Percentiles rank a stretch among this genome's conserved stretches.
Evolutionary conservation across 2,888 invertebrate species (phyloP).

Genomic region (Alsophila aescularia): DNA sequence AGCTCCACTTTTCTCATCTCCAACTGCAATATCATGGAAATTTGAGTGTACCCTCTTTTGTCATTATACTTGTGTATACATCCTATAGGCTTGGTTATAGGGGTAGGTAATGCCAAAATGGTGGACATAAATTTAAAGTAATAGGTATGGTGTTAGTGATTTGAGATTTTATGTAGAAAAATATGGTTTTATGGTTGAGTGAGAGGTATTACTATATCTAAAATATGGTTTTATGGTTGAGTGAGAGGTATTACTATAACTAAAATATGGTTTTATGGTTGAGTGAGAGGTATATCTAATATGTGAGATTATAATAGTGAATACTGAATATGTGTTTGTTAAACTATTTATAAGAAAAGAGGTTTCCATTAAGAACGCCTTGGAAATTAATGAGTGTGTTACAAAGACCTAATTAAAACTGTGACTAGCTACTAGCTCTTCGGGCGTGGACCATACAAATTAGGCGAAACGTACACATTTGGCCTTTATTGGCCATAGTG

Average conservation of each 20-base stretch:
- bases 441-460: too few species aligned
- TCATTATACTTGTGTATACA: background rate
- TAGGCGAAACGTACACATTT: too few species aligned
- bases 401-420: too few species aligned
- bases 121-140: conserved; percentile 13
- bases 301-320: too few species aligned
- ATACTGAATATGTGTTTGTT: too few species aligned
- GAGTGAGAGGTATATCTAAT: background rate
- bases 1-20: background rate
- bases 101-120: conserved; percentile 10
- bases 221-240: background rate
- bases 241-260: background rate
- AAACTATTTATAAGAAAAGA: too few species aligned
- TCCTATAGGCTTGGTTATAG: background rate
- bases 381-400: too few species aligned
- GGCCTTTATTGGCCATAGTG: too few species aligned
- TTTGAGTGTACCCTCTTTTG: background rate
- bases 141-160: background rate
- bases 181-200: background rate
- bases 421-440: too few species aligned
- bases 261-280: background rate
- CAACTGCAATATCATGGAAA: conserved; percentile 3
- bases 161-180: background rate
- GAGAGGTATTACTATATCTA: background rate
- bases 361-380: too few species aligned